These are phyloP conservation scores for Lottia scabra DNA, from an alignment of 2,888 invertebrate species.

Conservation along the genomic window DNA sequence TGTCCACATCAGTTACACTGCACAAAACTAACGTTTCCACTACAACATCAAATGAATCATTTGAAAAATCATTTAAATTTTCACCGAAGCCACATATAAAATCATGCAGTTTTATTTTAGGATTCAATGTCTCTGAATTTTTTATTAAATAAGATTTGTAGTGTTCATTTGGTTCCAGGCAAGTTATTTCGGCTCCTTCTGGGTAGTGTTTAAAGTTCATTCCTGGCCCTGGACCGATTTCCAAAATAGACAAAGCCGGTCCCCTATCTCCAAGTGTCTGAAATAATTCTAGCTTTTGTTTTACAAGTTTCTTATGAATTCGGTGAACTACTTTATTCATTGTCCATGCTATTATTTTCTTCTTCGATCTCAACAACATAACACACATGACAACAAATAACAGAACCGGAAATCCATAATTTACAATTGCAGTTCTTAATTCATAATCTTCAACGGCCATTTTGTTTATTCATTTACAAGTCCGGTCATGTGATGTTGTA, in stretches of 20 bases:
- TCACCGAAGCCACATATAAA: conserved; percentile 56
- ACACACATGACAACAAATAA: background rate
- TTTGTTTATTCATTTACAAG: background rate
- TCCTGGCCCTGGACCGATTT: conserved; percentile 60
- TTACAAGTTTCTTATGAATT: background rate
- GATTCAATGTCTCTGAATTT: conserved; percentile 34
- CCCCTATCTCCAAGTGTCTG: background rate
- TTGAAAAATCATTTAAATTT: conserved; percentile 46
- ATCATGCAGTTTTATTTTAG: conserved; percentile 39
- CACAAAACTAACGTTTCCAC: conserved; percentile 60
- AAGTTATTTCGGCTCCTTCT: conserved; percentile 40
- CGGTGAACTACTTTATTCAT: background rate
- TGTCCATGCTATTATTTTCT: background rate
- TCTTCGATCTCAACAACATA: background rate
- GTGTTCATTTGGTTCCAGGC: conserved; percentile 59
- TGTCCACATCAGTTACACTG: conserved; percentile 44
- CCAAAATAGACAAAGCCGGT: conserved; percentile 41
- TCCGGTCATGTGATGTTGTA: too few species aligned
- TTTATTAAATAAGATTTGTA: conserved; percentile 43
- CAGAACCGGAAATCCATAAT: background rate
- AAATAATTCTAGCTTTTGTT: background rate
- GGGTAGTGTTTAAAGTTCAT: conserved; percentile 58
- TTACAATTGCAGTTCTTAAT: background rate
- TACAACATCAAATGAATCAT: conserved; percentile 56
- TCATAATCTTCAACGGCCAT: background rate